Evolutionary conservation across 2,797 vertebrate species (phyloP).

Genomic region (Protosalanx chinensis): DNA sequence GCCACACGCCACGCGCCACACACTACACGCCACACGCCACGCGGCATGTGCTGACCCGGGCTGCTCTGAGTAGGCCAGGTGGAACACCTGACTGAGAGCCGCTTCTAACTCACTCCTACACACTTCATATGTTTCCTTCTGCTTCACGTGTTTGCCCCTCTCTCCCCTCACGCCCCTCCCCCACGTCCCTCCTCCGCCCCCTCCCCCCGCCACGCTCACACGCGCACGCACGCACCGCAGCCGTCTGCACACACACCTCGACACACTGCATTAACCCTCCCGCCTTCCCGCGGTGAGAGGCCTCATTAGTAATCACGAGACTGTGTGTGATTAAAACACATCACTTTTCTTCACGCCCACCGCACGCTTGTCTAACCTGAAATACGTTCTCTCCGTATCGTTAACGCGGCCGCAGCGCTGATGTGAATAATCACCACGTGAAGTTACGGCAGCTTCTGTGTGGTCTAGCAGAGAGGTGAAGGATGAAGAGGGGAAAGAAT

Average conservation of each 20-base stretch:
- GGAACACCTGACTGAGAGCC: constrained; percentile 4
- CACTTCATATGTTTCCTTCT: constrained; percentile 25
- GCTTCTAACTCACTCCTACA: constrained; percentile 15
- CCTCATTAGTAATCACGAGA: constrained; percentile 34
- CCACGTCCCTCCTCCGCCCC: not conserved
- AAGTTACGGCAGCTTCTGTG: not conserved
- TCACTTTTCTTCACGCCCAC: not conserved
- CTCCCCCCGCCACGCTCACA: constrained; percentile 9
- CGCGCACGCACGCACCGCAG: constrained; percentile 5
- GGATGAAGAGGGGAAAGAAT: not conserved
- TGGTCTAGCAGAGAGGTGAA: not conserved
- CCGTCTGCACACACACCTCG: constrained; percentile 10
- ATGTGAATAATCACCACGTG: not conserved
- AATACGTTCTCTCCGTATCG: not conserved
- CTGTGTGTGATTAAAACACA: constrained; percentile 10
- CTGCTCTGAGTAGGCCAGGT: not conserved
- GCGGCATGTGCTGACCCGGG: not conserved
- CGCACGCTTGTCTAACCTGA: not conserved
- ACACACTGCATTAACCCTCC: constrained; percentile 27
- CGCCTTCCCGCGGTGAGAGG: constrained; percentile 15
- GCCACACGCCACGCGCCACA: too few relatives aligned
- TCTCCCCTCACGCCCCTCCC: constrained; percentile 16
- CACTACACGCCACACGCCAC: too few relatives aligned
- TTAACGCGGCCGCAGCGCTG: not conserved
- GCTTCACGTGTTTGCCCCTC: constrained; percentile 11